Conservation (phyloP, 2,888 invertebrate genomes). For the Phengaris arion region DNA sequence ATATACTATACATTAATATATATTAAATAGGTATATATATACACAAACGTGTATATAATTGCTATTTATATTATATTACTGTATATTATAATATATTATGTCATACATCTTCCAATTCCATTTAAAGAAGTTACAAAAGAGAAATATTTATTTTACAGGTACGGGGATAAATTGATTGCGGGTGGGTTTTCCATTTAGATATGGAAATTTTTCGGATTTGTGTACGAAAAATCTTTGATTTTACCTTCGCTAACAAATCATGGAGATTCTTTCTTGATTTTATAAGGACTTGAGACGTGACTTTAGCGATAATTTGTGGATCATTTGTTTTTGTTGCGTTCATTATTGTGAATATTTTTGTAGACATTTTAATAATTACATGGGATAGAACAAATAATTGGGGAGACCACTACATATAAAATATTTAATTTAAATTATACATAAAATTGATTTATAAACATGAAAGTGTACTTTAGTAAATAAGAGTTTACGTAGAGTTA, state of each 20-base stretch:
- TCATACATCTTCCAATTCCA: neutral
- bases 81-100: neutral
- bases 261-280: constrained; percentile 39
- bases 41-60: too few species aligned
- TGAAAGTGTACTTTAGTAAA: too few species aligned
- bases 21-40: too few species aligned
- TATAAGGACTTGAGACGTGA: constrained; percentile 1
- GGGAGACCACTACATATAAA: too few species aligned
- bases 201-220: constrained; percentile 78
- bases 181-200: constrained; percentile 80
- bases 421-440: too few species aligned
- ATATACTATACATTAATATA: too few species aligned
- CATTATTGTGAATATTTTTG: neutral
- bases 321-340: neutral
- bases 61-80: too few species aligned
- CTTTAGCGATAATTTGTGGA: neutral
- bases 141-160: constrained; percentile 79
- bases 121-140: constrained; percentile 47
- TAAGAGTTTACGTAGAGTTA: too few species aligned
- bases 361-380: neutral
- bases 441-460: too few species aligned
- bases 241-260: constrained; percentile 72
- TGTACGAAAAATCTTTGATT: constrained; percentile 76
- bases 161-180: constrained; percentile 79
- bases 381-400: neutral